Evolutionary conservation across 2,888 invertebrate species (phyloP).

Genomic region (Salpingus planirostris): DNA sequence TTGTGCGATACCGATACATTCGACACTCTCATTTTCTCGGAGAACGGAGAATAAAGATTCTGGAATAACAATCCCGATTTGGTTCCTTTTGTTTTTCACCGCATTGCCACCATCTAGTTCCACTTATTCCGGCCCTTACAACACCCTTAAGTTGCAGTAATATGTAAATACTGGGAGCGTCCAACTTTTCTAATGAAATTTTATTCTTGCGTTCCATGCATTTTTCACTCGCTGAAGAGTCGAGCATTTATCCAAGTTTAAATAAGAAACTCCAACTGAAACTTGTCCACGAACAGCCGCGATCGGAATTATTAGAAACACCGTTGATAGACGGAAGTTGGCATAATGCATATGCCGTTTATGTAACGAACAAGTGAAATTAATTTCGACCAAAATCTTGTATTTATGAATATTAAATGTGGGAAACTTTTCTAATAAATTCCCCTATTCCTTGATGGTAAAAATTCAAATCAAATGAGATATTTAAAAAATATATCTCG

Average conservation of each 20-base stretch:
- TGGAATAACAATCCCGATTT: slow-evolving; percentile 17
- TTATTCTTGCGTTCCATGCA: slow-evolving; percentile 7
- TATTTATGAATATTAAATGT: slow-evolving; percentile 22
- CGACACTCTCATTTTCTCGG: slow-evolving; percentile 20
- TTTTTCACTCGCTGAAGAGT: slow-evolving; percentile 1
- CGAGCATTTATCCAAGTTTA: slow-evolving; percentile 3
- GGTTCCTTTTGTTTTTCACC: slow-evolving; percentile 12
- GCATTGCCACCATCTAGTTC: slow-evolving; percentile 8
- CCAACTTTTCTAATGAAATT: slow-evolving; percentile 13
- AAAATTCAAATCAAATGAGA: slow-evolving; percentile 11
- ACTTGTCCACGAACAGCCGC: too few relatives aligned
- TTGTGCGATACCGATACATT: slow-evolving; percentile 19
- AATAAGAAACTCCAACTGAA: too few relatives aligned
- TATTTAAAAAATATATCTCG: slow-evolving; percentile 9
- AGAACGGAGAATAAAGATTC: slow-evolving; percentile 17
- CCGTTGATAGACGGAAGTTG: too few relatives aligned
- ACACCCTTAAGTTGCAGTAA: slow-evolving; percentile 6
- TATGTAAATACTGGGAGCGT: slow-evolving; percentile 8
- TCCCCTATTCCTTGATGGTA: slow-evolving; percentile 7
- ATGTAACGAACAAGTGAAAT: slow-evolving; percentile 10
- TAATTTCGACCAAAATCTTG: slow-evolving; percentile 6
- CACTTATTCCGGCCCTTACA: slow-evolving; percentile 11
- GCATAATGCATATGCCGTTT: too few relatives aligned
- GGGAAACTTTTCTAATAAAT: slow-evolving; percentile 20
- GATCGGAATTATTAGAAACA: too few relatives aligned